These are phyloP conservation scores for Oncopeltus fasciatus DNA, from an alignment of 1,140 invertebrate genomes.

Conservation along the genomic window DNA sequence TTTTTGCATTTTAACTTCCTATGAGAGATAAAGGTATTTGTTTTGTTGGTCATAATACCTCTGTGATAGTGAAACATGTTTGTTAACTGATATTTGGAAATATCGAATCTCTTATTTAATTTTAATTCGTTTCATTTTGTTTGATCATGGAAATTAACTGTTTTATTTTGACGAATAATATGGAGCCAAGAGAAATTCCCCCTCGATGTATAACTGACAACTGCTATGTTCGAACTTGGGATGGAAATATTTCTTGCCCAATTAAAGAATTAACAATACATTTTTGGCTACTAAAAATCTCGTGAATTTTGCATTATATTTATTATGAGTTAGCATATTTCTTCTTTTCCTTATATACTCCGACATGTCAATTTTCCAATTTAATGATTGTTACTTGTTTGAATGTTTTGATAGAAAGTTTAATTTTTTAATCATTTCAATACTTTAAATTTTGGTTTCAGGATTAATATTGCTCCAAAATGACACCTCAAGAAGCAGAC, in stretches of 20 bases:
- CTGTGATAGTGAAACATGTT: not conserved
- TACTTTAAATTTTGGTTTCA: not conserved
- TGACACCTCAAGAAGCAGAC: conserved; percentile 11
- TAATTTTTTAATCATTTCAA: no score
- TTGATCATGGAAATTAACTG: not conserved
- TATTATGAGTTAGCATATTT: no score
- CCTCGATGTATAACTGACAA: no score
- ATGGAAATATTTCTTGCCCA: no score
- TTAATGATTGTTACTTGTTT: no score
- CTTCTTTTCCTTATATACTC: no score
- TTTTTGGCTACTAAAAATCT: no score
- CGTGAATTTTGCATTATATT: no score
- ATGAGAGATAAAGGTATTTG: conserved; percentile 7
- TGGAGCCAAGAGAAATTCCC: not conserved
- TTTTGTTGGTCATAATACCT: conserved; percentile 6
- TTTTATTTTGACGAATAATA: not conserved
- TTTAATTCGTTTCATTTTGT: not conserved
- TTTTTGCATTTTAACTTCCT: not conserved
- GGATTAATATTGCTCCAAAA: not conserved
- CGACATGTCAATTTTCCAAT: no score
- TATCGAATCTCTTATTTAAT: not conserved
- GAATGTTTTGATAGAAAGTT: no score
- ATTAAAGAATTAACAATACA: no score
- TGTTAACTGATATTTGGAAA: not conserved
- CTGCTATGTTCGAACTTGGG: no score